phyloP scores from a whole-genome alignment of 2,113 vertebrate species.

The Erinaceus europaeus region DNA sequence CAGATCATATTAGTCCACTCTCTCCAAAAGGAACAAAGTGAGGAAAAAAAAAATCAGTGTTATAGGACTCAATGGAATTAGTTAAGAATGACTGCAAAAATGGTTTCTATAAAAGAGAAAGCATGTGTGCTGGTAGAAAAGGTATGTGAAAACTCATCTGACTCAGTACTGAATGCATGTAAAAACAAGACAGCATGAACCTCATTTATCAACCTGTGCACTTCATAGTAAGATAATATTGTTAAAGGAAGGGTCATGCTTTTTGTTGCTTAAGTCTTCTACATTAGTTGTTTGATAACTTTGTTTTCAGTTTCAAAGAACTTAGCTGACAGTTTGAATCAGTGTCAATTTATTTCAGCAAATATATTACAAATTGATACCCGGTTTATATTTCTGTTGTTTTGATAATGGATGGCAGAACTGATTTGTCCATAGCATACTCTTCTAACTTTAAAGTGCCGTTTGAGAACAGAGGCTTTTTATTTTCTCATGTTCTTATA shows the following conservation, averaged over 20 bases:
- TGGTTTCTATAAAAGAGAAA: background rate
- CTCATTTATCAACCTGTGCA: conserved; percentile 40
- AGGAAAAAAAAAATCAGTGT: background rate
- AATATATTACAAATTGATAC: conserved; percentile 63
- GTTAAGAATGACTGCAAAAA: background rate
- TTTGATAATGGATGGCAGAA: conserved; percentile 57
- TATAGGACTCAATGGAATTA: background rate
- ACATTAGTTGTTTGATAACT: conserved; percentile 29
- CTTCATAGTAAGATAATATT: conserved; percentile 27
- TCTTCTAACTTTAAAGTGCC: conserved; percentile 47
- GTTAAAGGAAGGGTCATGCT: conserved; percentile 22
- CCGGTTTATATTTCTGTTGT: conserved; percentile 69
- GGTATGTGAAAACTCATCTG: background rate
- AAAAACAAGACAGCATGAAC: conserved; percentile 29
- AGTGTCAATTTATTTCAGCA: conserved; percentile 44
- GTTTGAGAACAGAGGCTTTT: conserved; percentile 63
- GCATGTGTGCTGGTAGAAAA: background rate
- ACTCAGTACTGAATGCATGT: background rate
- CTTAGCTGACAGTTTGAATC: conserved; percentile 58
- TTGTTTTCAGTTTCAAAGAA: conserved; percentile 48
- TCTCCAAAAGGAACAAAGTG: background rate
- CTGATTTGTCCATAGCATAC: conserved; percentile 38
- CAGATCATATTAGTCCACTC: background rate
- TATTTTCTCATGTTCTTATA: conserved; percentile 65
- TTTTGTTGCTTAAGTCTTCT: conserved; percentile 18